Evolutionary conservation across 2,888 invertebrate genomes (phyloP).

Genomic region (Chrysopilus asiliformis): DNA sequence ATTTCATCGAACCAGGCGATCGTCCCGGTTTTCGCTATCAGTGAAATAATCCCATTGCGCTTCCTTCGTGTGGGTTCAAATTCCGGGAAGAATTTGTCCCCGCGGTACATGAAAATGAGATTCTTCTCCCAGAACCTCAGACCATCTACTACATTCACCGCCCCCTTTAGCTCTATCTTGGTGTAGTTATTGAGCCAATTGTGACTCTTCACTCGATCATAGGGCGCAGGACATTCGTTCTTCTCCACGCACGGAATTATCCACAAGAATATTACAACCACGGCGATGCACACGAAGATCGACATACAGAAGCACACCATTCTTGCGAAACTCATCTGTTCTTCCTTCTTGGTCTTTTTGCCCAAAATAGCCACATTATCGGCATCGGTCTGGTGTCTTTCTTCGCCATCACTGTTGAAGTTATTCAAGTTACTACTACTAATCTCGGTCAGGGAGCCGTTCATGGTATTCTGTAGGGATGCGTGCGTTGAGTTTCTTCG

Average conservation of each 20-base stretch:
- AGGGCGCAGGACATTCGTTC: slow-evolving; percentile 46
- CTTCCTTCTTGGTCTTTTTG: slow-evolving; percentile 35
- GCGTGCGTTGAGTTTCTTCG: slow-evolving; percentile 20
- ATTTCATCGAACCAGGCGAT: slow-evolving; percentile 62
- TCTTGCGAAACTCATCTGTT: slow-evolving; percentile 51
- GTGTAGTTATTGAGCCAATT: slow-evolving; percentile 57
- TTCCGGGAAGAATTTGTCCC: slow-evolving; percentile 47
- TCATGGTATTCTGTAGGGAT: slow-evolving; percentile 27
- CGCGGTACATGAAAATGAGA: slow-evolving; percentile 59
- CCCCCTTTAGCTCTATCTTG: slow-evolving; percentile 54
- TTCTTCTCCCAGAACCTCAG: slow-evolving; percentile 50
- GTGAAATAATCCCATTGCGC: slow-evolving; percentile 49
- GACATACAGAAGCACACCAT: slow-evolving; percentile 57
- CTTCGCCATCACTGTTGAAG: slow-evolving; percentile 31
- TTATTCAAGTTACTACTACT: slow-evolving; percentile 25
- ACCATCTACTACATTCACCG: slow-evolving; percentile 54
- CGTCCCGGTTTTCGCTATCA: slow-evolving; percentile 55
- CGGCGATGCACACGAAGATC: slow-evolving; percentile 53
- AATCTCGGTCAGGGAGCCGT: slow-evolving; percentile 8
- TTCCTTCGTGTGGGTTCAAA: slow-evolving; percentile 34
- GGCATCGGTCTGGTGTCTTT: slow-evolving; percentile 25
- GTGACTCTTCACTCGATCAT: slow-evolving; percentile 44
- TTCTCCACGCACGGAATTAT: slow-evolving; percentile 60
- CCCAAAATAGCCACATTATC: slow-evolving; percentile 35
- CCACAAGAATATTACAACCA: slow-evolving; percentile 61